Base-by-base conservation (phyloP, 2,888 invertebrate species). In the Pheosia tremula region DNA sequence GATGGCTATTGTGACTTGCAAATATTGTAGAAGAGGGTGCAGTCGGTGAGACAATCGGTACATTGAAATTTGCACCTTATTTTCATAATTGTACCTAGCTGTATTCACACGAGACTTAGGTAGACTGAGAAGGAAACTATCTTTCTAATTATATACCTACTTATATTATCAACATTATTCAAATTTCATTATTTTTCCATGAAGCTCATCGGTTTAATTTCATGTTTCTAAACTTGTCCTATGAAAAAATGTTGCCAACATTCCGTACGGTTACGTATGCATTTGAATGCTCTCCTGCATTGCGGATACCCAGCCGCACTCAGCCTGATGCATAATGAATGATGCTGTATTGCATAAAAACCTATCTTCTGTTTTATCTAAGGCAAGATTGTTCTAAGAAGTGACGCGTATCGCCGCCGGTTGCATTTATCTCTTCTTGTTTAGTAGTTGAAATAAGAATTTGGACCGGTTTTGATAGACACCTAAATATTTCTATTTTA, bases 261-360 rank as follows among this genome's bases (percentile, higher is more conserved):
- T n/a, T 47, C 47, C 4, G n/a, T 7, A 4, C 8, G 24, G 24
- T 58, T 67, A 61, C 64, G 57, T 57, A 66, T 60, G 54, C 6
- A 64, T 52, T 13, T 56, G 56, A 68, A 60, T 54, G 49, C 54
- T 66, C 54, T 63, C 50, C 76, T 71, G 75, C 74, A 75, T 56
- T 75, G 75, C 75, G 53, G 77, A 71, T 75, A 60, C 64, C 62
- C 69, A 65, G 68, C 54, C 60, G 61, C 38, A 60, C 57, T 54
- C 58, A 60, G 53, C 59, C 60, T 59, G 63, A 58, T 54, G 66
- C 64, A 67, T 64, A 62, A 61, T 55, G 39, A 41, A 66, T 54
- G 38, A 43, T 61, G 38, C 5, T n/a, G 38, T 50, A 3, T 7
- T 4, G 24, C 47, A 50, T 59, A 59, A 66, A 58, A 4, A 11